A percentile compares a stretch with the other conserved stretches of the same genome.
Evolutionary conservation across 1,140 invertebrate genomes (phyloP).

Genomic region (Portunus trituberculatus): DNA sequence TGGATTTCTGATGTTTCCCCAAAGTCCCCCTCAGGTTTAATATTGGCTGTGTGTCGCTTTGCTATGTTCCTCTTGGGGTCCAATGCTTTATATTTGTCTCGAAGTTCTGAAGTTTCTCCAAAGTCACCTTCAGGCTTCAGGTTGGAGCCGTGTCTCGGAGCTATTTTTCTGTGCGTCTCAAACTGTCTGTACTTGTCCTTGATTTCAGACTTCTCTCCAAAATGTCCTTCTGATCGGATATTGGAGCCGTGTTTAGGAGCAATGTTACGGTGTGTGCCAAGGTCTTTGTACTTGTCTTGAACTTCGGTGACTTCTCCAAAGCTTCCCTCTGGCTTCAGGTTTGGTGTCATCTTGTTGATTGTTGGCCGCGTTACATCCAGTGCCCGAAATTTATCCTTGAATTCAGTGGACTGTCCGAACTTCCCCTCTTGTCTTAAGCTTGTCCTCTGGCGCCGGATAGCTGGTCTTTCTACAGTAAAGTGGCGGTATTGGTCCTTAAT

Average conservation of each 20-base stretch:
- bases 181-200: conserved; percentile 60
- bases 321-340: conserved; percentile 28
- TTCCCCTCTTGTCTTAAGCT: conserved; percentile 34
- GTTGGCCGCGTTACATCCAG: background rate
- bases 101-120: conserved; percentile 28
- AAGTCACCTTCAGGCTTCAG: conserved; percentile 53
- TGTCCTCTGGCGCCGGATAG: conserved; percentile 40
- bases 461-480: background rate
- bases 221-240: conserved; percentile 43
- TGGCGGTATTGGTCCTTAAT: conserved; percentile 40
- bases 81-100: conserved; percentile 31
- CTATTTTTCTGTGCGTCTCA: conserved; percentile 28
- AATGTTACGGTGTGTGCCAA: conserved; percentile 9
- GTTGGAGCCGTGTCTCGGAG: background rate
- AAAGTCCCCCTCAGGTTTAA: conserved; percentile 62
- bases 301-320: conserved; percentile 36
- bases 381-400: background rate
- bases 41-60: conserved; percentile 37
- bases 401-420: conserved; percentile 38
- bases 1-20: conserved; percentile 44
- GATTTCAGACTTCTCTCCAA: conserved; percentile 54
- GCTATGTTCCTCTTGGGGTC: conserved; percentile 30
- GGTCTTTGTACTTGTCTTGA: conserved; percentile 30
- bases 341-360: background rate
- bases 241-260: conserved; percentile 25